Evolutionary conservation across 1,140 invertebrate genomes (phyloP), one percentile per base, ranked within the genome.

Genomic region (Mactra quadrangularis): DNA sequence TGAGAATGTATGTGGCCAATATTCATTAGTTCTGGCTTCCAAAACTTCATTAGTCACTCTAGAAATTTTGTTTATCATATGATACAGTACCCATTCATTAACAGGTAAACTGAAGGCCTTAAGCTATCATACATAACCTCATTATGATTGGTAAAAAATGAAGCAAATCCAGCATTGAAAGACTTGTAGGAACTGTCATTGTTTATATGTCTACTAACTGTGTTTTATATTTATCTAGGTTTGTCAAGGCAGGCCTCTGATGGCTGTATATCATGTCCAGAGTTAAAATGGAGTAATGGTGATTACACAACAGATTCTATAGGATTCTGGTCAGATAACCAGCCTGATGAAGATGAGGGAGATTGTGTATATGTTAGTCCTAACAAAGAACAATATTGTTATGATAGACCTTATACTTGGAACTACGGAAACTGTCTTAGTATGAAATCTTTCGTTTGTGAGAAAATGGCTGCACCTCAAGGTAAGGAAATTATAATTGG

Each of bases 391-490:
- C 33, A 72, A 15, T 82, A 82, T 45, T 45, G 52, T 6, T 82
- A 82, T 62, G 79, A 82, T 33, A 55, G 79, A 22, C 70, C 71
- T 17, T 82, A 72, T 55, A 47, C 57, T 41, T 82, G 55, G 45
- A 25, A 45, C 3, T 64, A 53, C 31, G 38, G 55, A 7, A 66
- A 82, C 27, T 82, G 79, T 27, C 17, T 31, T 3, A n/a, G 66
- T 1, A 50, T 52, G 31, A 22, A 47, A 29, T 11, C 57, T 19
- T 82, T 82, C n/a, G 29, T 82, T 19, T 82, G 79, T 62, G 70
- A 82, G 41, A 57, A 55, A 55, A 74, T 75, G 70, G 79, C 79
- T 35, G 59, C 47, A 27, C 79, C 79, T 6, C 9, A 70, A 53
- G 79, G 79, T 72, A 66, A 55, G 25, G 3, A n/a, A 17, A 17